These are phyloP conservation scores for Carettochelys insculpta DNA, from an alignment of 2,113 vertebrate genomes.

Conservation along the genomic window DNA sequence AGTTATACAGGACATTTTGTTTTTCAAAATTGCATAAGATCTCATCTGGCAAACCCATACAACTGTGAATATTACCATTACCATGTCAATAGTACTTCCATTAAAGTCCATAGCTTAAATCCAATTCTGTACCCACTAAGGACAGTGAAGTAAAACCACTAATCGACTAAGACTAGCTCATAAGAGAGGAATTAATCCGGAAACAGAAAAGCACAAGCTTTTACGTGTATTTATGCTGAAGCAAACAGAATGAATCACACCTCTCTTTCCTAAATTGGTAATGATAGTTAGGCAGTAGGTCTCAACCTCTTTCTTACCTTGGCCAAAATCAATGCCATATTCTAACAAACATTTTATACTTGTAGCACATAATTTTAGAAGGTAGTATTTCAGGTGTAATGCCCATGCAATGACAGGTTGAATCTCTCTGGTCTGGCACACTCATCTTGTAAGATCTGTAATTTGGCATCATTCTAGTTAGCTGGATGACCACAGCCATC, in stretches of 20 bases:
- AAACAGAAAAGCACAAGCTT: constrained; percentile 33
- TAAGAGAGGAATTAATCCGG: not conserved
- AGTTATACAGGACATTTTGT: not conserved
- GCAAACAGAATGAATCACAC: not conserved
- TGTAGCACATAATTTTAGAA: not conserved
- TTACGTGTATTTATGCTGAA: not conserved
- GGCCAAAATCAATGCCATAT: not conserved
- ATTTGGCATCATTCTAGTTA: too few species aligned
- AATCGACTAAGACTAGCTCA: constrained; percentile 1
- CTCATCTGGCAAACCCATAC: not conserved
- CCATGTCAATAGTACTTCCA: not conserved
- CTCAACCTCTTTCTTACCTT: not conserved
- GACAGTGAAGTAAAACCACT: not conserved
- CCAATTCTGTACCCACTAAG: not conserved
- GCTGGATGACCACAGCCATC: too few species aligned
- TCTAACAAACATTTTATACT: not conserved
- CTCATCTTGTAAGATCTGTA: too few species aligned
- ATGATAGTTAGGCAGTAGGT: constrained; percentile 2
- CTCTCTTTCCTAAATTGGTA: constrained; percentile 16
- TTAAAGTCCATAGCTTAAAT: not conserved
- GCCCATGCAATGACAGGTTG: not conserved
- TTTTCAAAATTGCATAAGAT: not conserved
- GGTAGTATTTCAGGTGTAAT: not conserved
- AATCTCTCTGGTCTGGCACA: too few species aligned
- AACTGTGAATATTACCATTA: not conserved